Conservation (phyloP, 2,888 invertebrate genomes). For the Cyclophora albipunctata region DNA sequence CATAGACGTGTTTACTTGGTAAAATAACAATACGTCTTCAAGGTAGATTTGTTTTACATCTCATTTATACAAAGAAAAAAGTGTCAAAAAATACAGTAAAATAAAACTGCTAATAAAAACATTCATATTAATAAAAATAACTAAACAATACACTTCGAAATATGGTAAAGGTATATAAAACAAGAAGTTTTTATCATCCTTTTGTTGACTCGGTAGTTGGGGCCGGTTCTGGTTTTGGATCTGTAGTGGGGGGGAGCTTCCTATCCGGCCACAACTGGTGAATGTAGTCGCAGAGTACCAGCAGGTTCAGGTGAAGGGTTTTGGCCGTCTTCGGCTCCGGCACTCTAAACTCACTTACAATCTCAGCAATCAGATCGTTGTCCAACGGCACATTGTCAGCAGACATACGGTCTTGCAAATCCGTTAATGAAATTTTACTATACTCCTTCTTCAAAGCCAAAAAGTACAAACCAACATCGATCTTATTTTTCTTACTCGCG, state of each 20-base stretch:
- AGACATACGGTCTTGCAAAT: constrained; percentile 11
- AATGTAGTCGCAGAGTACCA: constrained; percentile 33
- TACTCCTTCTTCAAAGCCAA: constrained; percentile 18
- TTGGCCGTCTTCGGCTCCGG: constrained; percentile 27
- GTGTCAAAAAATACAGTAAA: too few species aligned
- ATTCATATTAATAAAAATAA: too few species aligned
- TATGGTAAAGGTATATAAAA: too few species aligned
- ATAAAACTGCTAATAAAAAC: too few species aligned
- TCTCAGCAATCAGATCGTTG: constrained; percentile 28
- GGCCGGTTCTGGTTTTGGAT: constrained; percentile 16
- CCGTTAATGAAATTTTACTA: constrained; percentile 15
- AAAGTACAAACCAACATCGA: constrained; percentile 28
- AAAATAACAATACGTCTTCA: too few species aligned
- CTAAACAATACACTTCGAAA: too few species aligned
- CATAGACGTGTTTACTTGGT: too few species aligned
- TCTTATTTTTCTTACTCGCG: constrained; percentile 14
- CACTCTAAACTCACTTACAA: constrained; percentile 29
- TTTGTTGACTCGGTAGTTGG: neutral
- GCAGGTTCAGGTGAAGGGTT: constrained; percentile 25
- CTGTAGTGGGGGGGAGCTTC: constrained; percentile 35
- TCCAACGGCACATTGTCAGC: constrained; percentile 19
- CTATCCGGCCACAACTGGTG: constrained; percentile 41
- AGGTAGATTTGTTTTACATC: too few species aligned
- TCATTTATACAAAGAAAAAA: too few species aligned
- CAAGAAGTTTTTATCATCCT: constrained; percentile 1